Base-by-base conservation (phyloP, 1,140 invertebrate genomes). In the Cheumatopsyche charites region DNA sequence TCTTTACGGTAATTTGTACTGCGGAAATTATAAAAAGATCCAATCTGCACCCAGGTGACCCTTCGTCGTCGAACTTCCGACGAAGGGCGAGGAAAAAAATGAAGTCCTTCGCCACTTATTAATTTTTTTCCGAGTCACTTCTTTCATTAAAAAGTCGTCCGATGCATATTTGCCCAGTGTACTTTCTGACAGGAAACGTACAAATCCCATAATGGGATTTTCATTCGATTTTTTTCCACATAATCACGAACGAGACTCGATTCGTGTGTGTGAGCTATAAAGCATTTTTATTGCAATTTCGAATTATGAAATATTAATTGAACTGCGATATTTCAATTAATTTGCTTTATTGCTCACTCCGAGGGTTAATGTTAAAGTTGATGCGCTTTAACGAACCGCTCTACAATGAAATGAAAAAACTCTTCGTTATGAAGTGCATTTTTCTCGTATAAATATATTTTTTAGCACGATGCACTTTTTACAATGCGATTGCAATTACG, bases 11-110 rank as follows among this genome's bases (percentile, higher is more conserved):
- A 55, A 68, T 68, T 25, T 55, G 66, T 58, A 5, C 26, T 9
- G 11, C 66, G 66, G 66, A 68, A 68, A 68, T 68, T 68, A 26
- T 68, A 55, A 68, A 36, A 68, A 68, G 66, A 47, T 43, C 15
- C 47, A 55, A 66, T 42, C 19, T 26, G 13, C 13, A 12, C 3
- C 45, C 65, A 6, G 26, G 11, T 41, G 65, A 67, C 65, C 65
- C 65, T 23, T 67, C 29, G 58, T 49, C 23, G 12, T 49, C 65
- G 47, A 26, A 17, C 43, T 67, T 67, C 62, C 65, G 65, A 9
- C 42, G 52, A n/a, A n/a, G 29, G 29, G 29, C 3, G 29, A 4
- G 13, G 15, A 52, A 52, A 52, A 52, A 52, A 52, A 17, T 15
- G 47, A 52, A 52, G 47, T 52, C 47, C 47, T 52, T 52, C 15